A percentile compares a stretch with the other conserved stretches of the same genome.
These are phyloP conservation scores for Drosophila kanekoi DNA, from an alignment of 2,888 invertebrate genomes.

Conservation along the genomic window DNA sequence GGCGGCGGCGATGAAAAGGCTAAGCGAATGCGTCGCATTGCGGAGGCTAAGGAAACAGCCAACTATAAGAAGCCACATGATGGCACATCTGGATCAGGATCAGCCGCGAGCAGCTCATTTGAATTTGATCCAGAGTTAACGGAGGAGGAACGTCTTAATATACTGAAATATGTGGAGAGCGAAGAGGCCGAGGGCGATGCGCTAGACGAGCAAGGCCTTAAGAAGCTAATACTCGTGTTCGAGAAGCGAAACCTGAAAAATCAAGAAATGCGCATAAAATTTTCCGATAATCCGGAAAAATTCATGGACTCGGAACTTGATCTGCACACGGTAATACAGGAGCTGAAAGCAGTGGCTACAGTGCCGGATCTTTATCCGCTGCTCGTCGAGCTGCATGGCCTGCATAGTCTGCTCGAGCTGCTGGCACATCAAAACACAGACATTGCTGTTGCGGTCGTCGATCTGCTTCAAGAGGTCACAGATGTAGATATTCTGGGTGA, in stretches of 20 bases:
- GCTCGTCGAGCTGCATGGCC: conserved; percentile 94
- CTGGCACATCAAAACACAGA: conserved; percentile 98
- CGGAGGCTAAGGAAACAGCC: conserved; percentile 86
- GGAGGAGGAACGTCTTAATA: conserved; percentile 92
- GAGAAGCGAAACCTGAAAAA: conserved; percentile 97
- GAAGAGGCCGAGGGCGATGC: conserved; percentile 93
- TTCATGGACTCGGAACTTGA: conserved; percentile 99
- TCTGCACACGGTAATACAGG: conserved; percentile 94
- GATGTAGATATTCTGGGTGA: conserved; percentile 97
- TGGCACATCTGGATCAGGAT: conserved; percentile 19
- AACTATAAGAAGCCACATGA: conserved; percentile 83
- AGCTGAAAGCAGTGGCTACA: conserved; percentile 96
- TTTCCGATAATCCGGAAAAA: conserved; percentile 98
- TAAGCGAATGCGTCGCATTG: conserved; percentile 88
- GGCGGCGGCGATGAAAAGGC: conserved; percentile 86
- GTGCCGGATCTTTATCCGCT: conserved; percentile 97
- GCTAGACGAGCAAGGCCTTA: conserved; percentile 94
- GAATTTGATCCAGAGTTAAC: conserved; percentile 86
- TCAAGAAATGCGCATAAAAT: conserved; percentile 99
- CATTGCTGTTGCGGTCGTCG: conserved; percentile 86
- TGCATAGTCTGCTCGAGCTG: conserved; percentile 96
- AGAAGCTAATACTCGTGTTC: conserved; percentile 95
- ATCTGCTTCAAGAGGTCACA: conserved; percentile 93
- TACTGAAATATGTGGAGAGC: conserved; percentile 92
- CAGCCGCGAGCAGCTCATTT: conserved; percentile 46